Conservation (phyloP, 2,113 vertebrate genomes). For the Leptodactylus fuscus region DNA sequence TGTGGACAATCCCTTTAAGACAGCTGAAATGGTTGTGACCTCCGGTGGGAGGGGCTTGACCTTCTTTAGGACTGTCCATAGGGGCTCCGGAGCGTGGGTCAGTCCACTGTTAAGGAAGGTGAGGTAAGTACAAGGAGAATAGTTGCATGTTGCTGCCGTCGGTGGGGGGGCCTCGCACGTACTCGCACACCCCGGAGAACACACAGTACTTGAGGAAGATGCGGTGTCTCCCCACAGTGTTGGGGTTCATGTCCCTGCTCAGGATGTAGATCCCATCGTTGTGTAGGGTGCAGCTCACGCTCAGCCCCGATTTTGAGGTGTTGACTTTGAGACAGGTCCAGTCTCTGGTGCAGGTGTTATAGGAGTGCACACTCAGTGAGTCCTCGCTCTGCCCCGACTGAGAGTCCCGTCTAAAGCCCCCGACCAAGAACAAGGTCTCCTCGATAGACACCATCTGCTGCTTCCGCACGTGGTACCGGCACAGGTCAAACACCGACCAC, state of each 20-base stretch:
- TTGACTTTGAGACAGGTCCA: constrained; percentile 92
- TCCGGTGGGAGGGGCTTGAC: neutral
- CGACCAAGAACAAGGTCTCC: constrained; percentile 93
- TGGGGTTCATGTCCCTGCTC: constrained; percentile 86
- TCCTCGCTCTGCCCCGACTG: constrained; percentile 84
- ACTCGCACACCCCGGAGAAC: constrained; percentile 88
- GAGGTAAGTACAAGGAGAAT: constrained; percentile 90
- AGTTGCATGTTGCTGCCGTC: constrained; percentile 92
- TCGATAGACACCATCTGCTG: constrained; percentile 98
- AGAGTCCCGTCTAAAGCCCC: constrained; percentile 87
- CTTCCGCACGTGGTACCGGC: constrained; percentile 88
- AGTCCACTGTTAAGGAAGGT: neutral
- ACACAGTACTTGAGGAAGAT: constrained; percentile 95
- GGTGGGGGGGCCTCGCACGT: constrained; percentile 85
- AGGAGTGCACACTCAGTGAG: constrained; percentile 89
- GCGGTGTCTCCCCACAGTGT: constrained; percentile 86
- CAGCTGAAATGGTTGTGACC: neutral
- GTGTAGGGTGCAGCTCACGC: constrained; percentile 91
- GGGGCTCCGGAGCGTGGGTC: too few species aligned
- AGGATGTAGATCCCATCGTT: constrained; percentile 95
- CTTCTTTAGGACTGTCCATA: neutral
- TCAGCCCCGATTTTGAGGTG: constrained; percentile 91
- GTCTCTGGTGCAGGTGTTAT: constrained; percentile 82
- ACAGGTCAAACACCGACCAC: constrained; percentile 85
- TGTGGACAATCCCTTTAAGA: constrained; percentile 7